Percentiles rank a stretch among this genome's conserved stretches.
These are phyloP conservation scores for Pasiphila rectangulata DNA, from an alignment of 2,888 invertebrate genomes.

Conservation along the genomic window DNA sequence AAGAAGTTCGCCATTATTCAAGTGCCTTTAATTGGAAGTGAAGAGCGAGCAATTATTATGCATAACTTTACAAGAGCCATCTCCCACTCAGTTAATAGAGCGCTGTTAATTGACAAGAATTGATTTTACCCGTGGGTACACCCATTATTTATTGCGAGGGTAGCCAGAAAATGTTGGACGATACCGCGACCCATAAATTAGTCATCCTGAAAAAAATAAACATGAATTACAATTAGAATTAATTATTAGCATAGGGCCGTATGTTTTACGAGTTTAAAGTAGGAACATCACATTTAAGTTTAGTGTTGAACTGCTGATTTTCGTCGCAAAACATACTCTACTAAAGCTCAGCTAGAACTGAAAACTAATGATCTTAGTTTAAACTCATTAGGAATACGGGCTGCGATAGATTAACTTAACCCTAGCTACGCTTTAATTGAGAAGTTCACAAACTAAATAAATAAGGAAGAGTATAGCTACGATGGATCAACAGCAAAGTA, in stretches of 20 bases:
- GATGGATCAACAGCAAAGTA: slow-evolving; percentile 17
- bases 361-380: too few relatives aligned
- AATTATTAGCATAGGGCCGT: too few relatives aligned
- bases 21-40: slow-evolving; percentile 64
- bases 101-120: slow-evolving; percentile 54
- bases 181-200: background rate
- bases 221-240: too few relatives aligned
- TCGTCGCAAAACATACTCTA: too few relatives aligned
- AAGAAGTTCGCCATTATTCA: slow-evolving; percentile 53
- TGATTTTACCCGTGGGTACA: slow-evolving; percentile 40
- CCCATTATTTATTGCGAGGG: background rate
- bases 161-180: background rate
- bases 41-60: slow-evolving; percentile 69
- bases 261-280: background rate
- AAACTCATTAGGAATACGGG: too few relatives aligned
- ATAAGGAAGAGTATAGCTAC: background rate
- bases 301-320: too few relatives aligned
- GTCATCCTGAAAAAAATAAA: background rate
- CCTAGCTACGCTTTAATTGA: too few relatives aligned
- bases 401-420: too few relatives aligned
- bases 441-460: background rate
- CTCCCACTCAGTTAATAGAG: slow-evolving; percentile 50
- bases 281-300: background rate
- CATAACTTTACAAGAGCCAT: slow-evolving; percentile 65
- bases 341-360: too few relatives aligned